Percentiles rank a stretch among this genome's conserved stretches.
Conservation (phyloP, 2,888 invertebrate genomes). For the Eupithecia subfuscata region DNA sequence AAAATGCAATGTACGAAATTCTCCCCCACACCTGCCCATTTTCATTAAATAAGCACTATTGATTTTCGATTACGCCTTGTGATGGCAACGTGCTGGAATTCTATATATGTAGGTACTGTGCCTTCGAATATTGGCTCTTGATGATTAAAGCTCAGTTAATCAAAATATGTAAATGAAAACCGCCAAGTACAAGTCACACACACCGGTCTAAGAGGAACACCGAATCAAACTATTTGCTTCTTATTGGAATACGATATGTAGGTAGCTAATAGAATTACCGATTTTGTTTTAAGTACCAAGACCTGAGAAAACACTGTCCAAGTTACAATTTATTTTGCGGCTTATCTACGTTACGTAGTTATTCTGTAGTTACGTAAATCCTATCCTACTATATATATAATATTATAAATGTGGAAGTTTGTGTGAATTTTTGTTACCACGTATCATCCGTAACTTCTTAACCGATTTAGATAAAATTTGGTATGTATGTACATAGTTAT, state of each 20-base stretch:
- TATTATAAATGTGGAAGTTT: no score
- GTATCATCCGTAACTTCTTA: no score
- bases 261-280: neutral
- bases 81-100: slow-evolving; percentile 39
- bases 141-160: neutral
- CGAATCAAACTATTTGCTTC: neutral
- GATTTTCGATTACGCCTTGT: slow-evolving; percentile 57
- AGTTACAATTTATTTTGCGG: neutral
- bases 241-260: neutral
- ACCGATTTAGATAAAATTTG: no score
- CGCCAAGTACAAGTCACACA: neutral
- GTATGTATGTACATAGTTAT: no score
- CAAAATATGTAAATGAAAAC: slow-evolving; percentile 2
- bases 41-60: slow-evolving; percentile 52
- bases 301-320: neutral
- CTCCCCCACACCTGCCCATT: slow-evolving; percentile 49
- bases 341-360: neutral
- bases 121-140: slow-evolving; percentile 3
- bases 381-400: no score
- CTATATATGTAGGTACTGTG: slow-evolving; percentile 31
- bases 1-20: slow-evolving; percentile 42
- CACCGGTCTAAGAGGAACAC: neutral
- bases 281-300: neutral
- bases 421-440: no score
- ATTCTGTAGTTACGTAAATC: neutral